These are phyloP conservation scores for Paraescarpia echinospica DNA, from an alignment of 1,140 invertebrate species.

Conservation along the genomic window DNA sequence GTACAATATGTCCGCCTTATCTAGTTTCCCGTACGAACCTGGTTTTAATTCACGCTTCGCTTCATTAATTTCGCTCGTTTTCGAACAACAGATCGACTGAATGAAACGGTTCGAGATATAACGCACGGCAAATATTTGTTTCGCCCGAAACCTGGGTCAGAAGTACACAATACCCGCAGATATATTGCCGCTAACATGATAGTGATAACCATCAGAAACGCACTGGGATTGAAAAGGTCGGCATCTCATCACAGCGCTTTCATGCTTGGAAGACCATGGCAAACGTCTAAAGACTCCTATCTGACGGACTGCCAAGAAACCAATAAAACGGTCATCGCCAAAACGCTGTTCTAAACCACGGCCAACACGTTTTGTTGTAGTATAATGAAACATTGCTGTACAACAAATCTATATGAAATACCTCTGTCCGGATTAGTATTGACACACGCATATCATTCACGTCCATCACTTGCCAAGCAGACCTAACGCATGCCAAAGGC, in stretches of 20 bases:
- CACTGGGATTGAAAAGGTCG: neutral
- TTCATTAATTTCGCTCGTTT: neutral
- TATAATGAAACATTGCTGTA: neutral
- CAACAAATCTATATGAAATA: neutral
- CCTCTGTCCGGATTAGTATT: neutral
- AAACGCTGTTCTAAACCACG: neutral
- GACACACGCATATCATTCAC: neutral
- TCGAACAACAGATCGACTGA: neutral
- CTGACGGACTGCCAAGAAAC: neutral
- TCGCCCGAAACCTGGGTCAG: neutral
- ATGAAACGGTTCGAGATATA: neutral
- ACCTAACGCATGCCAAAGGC: neutral
- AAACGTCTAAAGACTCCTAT: neutral
- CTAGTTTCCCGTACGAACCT: neutral
- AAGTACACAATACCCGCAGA: neutral
- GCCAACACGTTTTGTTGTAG: neutral
- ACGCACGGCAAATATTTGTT: neutral
- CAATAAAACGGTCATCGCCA: neutral
- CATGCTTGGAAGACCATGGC: neutral
- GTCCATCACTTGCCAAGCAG: neutral
- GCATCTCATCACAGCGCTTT: neutral
- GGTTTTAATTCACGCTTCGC: neutral
- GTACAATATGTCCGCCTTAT: neutral
- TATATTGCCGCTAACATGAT: neutral
- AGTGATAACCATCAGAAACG: neutral